Conservation (phyloP, 2,113 vertebrate genomes). For the Lepus europaeus region DNA sequence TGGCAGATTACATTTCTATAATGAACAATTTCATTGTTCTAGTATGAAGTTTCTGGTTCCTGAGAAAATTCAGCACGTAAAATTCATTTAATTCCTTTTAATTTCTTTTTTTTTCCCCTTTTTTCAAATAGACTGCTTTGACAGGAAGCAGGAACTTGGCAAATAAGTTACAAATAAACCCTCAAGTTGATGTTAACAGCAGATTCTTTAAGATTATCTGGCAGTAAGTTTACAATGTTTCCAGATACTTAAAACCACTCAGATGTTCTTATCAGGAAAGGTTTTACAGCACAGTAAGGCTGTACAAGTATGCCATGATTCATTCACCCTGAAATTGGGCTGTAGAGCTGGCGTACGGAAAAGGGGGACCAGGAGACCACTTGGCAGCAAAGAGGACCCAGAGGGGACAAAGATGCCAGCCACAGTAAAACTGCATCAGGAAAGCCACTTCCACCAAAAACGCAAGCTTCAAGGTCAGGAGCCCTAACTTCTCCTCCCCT, state of each 20-base stretch:
- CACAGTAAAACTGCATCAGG: background rate
- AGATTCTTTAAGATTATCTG: background rate
- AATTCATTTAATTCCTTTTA: background rate
- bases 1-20: background rate
- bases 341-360: fast-evolving
- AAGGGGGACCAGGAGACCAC: fast-evolving
- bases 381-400: background rate
- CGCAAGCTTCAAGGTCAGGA: background rate
- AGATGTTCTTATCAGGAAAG: background rate
- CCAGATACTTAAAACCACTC: background rate
- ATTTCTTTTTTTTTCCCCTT: background rate
- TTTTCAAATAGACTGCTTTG: background rate
- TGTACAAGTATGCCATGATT: background rate
- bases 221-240: background rate
- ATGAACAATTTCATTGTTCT: background rate
- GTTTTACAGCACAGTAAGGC: background rate
- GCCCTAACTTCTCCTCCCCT: background rate
- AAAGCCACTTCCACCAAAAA: background rate
- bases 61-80: background rate
- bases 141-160: background rate
- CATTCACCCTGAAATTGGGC: background rate
- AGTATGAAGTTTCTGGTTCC: background rate
- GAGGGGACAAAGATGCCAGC: background rate
- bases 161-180: background rate
- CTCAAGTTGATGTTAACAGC: background rate